phyloP scores from a whole-genome alignment of 2,888 invertebrate species.

The Dolichomitus sp. region DNA sequence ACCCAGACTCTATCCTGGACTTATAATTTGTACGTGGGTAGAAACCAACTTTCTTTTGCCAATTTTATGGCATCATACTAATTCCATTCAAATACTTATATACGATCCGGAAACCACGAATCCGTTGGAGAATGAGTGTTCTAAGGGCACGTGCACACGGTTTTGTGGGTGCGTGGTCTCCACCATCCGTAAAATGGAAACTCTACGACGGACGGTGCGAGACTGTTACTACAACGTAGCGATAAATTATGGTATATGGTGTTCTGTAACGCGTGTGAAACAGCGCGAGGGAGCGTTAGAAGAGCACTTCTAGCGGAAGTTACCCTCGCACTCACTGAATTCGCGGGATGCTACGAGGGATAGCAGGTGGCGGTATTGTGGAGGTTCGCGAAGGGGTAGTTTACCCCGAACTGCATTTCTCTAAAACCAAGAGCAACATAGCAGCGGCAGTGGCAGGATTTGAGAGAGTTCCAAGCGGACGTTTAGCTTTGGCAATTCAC shows the following conservation, averaged over 20 bases:
- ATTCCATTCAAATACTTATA: not conserved
- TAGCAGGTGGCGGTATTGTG: slow-evolving; percentile 48
- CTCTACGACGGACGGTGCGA: slow-evolving; percentile 49
- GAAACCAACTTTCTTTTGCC: not conserved
- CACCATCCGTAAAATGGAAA: slow-evolving; percentile 64
- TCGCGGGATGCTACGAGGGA: slow-evolving; percentile 33
- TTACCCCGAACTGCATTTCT: slow-evolving; percentile 56
- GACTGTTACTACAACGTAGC: slow-evolving; percentile 33
- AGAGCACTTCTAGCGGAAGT: slow-evolving; percentile 65
- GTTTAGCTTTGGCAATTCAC: slow-evolving; percentile 67
- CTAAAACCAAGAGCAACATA: slow-evolving; percentile 49
- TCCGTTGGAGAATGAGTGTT: slow-evolving; percentile 16
- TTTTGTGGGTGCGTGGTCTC: slow-evolving; percentile 44
- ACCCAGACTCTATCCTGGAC: too few species aligned
- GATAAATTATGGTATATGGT: slow-evolving; percentile 55
- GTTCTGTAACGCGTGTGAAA: slow-evolving; percentile 51
- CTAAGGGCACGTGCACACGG: not conserved
- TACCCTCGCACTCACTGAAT: slow-evolving; percentile 57
- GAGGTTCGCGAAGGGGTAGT: slow-evolving; percentile 39
- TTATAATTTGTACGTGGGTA: too few species aligned
- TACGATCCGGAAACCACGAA: not conserved
- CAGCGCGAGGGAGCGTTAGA: slow-evolving; percentile 42
- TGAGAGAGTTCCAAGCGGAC: slow-evolving; percentile 48
- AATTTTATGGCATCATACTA: not conserved
- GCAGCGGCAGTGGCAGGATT: slow-evolving; percentile 25